These are phyloP conservation scores for Gymnocephalus cernua DNA, from an alignment of 2,113 vertebrate species.

Conservation along the genomic window DNA sequence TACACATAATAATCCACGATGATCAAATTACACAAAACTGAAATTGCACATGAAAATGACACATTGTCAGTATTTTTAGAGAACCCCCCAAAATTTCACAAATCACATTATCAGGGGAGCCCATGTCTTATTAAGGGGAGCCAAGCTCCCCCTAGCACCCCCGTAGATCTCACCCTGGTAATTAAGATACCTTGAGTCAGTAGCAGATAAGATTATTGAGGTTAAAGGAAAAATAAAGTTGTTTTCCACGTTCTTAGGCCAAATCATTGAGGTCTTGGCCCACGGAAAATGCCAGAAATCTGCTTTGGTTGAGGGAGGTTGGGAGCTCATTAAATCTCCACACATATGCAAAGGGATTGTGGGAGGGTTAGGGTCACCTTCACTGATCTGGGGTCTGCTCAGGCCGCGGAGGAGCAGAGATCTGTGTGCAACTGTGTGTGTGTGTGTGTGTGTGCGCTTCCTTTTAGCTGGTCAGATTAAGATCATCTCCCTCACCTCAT, in stretches of 20 bases:
- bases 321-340: slow-evolving; percentile 46
- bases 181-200: slow-evolving; percentile 12
- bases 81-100: too few species aligned
- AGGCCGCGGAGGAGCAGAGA: slow-evolving; percentile 12
- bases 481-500: slow-evolving; percentile 28
- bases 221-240: not conserved
- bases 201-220: not conserved
- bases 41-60: too few species aligned
- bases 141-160: too few species aligned
- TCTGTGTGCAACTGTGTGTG: slow-evolving; percentile 16
- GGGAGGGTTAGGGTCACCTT: slow-evolving; percentile 25
- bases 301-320: slow-evolving; percentile 15
- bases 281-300: slow-evolving; percentile 33
- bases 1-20: too few species aligned
- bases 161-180: too few species aligned
- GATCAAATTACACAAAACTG: too few species aligned
- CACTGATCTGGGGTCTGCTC: slow-evolving; percentile 32
- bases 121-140: too few species aligned
- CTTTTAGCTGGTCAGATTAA: slow-evolving; percentile 30
- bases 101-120: too few species aligned
- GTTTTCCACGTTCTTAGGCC: slow-evolving; percentile 43
- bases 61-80: too few species aligned
- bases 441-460: slow-evolving; percentile 3
- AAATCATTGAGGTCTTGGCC: not conserved
- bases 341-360: slow-evolving; percentile 36